Conservation (phyloP, 2,888 invertebrate genomes). For the Drosophila kanekoi region DNA sequence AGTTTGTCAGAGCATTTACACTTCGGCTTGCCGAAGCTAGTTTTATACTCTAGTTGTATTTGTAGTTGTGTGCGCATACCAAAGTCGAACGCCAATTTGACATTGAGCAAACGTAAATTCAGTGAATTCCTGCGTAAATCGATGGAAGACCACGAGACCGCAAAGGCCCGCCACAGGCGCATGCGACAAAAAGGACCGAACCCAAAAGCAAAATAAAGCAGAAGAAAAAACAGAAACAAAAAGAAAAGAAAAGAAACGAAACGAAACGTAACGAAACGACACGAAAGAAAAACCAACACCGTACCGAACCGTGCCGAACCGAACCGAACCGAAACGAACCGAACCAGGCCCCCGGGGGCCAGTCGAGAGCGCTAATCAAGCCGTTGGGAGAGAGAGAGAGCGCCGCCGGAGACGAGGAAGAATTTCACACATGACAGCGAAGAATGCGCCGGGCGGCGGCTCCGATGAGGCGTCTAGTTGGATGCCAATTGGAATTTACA, state of each 20-base stretch:
- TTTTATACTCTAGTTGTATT: slow-evolving; percentile 12
- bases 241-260: neutral
- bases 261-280: slow-evolving; percentile 13
- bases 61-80: slow-evolving; percentile 62
- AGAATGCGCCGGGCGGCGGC: slow-evolving; percentile 53
- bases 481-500: slow-evolving; percentile 14
- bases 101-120: slow-evolving; percentile 77
- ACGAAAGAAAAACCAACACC: neutral
- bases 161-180: slow-evolving; percentile 24
- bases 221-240: neutral
- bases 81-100: slow-evolving; percentile 77
- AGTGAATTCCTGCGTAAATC: slow-evolving; percentile 69
- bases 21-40: slow-evolving; percentile 1
- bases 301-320: neutral
- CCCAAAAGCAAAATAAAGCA: slow-evolving; percentile 1
- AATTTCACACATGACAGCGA: slow-evolving; percentile 78
- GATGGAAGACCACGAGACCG: slow-evolving; percentile 49
- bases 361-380: slow-evolving; percentile 34
- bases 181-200: slow-evolving; percentile 23
- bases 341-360: slow-evolving; percentile 1
- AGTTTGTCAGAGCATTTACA: neutral
- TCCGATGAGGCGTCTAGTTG: slow-evolving; percentile 21
- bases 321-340: slow-evolving; percentile 14
- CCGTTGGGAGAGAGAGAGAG: slow-evolving; percentile 5
- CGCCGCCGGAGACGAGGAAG: slow-evolving; percentile 25